These are phyloP conservation scores for Elaphurus davidianus DNA, from an alignment of 2,113 vertebrate genomes.

Conservation along the genomic window DNA sequence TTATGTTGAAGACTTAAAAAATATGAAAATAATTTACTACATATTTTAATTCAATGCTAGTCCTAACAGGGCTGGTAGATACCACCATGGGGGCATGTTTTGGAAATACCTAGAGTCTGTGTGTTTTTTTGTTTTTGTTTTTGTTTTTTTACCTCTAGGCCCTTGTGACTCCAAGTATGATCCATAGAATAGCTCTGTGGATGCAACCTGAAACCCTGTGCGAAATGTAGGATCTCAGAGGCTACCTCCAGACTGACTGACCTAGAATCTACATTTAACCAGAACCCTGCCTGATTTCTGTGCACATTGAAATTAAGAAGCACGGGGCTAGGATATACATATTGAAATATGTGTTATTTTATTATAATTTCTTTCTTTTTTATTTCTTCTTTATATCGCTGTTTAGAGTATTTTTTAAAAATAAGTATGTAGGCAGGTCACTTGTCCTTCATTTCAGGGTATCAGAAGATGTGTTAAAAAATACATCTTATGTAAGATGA, in stretches of 20 bases:
- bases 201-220: background rate
- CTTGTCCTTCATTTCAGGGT: conserved; percentile 1
- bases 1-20: background rate
- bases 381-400: background rate
- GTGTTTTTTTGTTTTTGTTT: background rate
- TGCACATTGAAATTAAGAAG: background rate
- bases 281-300: background rate
- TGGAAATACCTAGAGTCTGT: background rate
- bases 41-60: background rate
- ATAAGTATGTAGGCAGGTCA: background rate
- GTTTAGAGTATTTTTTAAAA: background rate
- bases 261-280: background rate
- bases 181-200: background rate
- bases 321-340: background rate
- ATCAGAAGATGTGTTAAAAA: background rate
- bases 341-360: background rate
- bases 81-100: background rate
- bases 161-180: background rate
- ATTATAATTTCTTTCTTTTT: background rate
- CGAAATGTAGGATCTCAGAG: background rate
- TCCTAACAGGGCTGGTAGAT: background rate
- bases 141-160: background rate
- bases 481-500: background rate
- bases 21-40: background rate
- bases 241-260: background rate